Evolutionary conservation across 2,797 vertebrate species (phyloP), one percentile per base, ranked within the genome.

Genomic region (Yasuhikotakia modesta): DNA sequence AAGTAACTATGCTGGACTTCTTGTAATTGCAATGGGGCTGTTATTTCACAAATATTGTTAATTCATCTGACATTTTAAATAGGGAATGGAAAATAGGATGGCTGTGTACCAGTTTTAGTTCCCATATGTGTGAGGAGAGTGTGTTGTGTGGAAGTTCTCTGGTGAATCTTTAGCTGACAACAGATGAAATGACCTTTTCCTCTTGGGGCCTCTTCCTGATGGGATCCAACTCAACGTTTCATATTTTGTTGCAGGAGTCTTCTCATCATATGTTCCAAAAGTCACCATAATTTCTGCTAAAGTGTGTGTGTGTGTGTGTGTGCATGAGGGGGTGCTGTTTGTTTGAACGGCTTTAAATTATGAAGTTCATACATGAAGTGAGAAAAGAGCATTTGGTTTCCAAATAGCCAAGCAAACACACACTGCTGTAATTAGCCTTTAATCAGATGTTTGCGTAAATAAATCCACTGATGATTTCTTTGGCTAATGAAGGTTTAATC

Each of bases 51-150:
- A 10, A 39, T 39, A 30, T 30, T 32, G 64, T 76, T 67, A 67
- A 76, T 30, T 65, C 73, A 76, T 64, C 64, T 76, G 64, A 35
- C n/a, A 17, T 68, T 68, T 50, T 48, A 57, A 76, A 67, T 45
- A 32, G 19, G 21, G 73, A 76, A 76, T 46, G 63, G 35, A 58
- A 58, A 6, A 30, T 17, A 5, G 27, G 4, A 14, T n/a, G 50
- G 16, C 50, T 52, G 50, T 52, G 68, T 79, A 64, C 63, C 76
- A 45, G 60, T 72, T 65, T 30, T 69, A 45, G 60, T 72, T 65
- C 21, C 50, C 13, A 7, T 79, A 46, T 79, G n/a, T 46, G 45
- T 66, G 22, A 69, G 64, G 74, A 57, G 74, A 57, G 35, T 27
- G 64, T 63, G 35, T 57, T 17, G 57, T 65, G 61, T 55, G 69